These are phyloP conservation scores for Taurulus bubalis DNA, from an alignment of 2,113 vertebrate species.

Conservation along the genomic window DNA sequence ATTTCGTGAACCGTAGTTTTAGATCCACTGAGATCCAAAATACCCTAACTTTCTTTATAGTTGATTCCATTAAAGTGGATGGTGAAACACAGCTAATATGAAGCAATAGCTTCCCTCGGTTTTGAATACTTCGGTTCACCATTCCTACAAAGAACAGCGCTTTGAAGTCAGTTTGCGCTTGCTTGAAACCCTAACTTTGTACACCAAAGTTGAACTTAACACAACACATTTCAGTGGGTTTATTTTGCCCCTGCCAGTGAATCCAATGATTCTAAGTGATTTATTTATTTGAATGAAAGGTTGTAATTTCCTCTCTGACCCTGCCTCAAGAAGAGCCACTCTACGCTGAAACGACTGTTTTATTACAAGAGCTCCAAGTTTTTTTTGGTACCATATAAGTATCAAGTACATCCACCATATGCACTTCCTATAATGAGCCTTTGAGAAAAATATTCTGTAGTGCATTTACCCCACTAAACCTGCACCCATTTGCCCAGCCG, in stretches of 20 bases:
- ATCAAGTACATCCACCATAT: neutral
- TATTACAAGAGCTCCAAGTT: neutral
- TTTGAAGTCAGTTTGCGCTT: neutral
- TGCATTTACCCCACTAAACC: neutral
- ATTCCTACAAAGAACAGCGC: neutral
- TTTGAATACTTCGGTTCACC: neutral
- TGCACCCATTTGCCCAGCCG: neutral
- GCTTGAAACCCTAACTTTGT: neutral
- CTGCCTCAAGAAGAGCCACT: neutral
- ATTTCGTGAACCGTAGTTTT: too few relatives aligned
- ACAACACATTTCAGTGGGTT: neutral
- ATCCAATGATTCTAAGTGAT: too few relatives aligned
- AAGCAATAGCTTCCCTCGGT: neutral
- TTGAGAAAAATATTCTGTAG: neutral
- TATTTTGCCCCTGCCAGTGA: neutral
- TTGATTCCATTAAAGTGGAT: neutral
- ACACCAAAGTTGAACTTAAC: neutral
- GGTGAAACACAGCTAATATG: neutral
- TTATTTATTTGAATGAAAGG: neutral
- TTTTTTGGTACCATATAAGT: neutral
- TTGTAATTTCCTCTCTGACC: neutral
- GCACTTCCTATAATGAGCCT: neutral
- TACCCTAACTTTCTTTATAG: too few relatives aligned
- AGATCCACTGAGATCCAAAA: too few relatives aligned
- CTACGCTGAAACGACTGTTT: neutral